Percentiles rank a stretch among this genome's conserved stretches.
Conservation (phyloP, 2,113 vertebrate genomes). For the Cyphomyrus plagiostoma region DNA sequence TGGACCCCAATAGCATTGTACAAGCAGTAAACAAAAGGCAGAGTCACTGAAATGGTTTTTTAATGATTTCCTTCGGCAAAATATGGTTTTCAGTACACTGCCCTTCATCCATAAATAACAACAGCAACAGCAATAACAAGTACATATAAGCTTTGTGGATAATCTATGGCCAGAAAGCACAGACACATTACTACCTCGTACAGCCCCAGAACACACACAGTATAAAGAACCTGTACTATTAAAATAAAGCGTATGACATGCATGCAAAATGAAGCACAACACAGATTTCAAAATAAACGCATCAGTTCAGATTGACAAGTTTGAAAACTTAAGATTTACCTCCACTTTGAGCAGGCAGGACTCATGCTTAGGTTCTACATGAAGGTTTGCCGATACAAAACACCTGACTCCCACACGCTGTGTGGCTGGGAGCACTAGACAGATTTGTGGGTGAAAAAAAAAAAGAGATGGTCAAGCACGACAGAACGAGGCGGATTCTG, state of each 20-base stretch:
- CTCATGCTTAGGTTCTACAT: conserved; percentile 36
- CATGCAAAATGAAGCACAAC: not conserved
- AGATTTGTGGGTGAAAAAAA: conserved; percentile 5
- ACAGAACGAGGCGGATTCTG: conserved; percentile 19
- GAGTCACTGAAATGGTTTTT: not conserved
- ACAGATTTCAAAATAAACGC: not conserved
- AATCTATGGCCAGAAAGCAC: not conserved
- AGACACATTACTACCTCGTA: not conserved
- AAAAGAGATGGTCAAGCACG: not conserved
- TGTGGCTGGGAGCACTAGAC: not conserved
- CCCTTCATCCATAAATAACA: not conserved
- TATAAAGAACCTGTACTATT: not conserved
- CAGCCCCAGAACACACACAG: not conserved
- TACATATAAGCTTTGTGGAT: not conserved
- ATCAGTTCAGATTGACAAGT: not conserved
- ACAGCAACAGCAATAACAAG: not conserved
- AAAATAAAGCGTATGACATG: not conserved
- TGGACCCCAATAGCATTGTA: not conserved
- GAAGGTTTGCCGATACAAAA: not conserved
- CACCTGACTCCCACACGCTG: conserved; percentile 5
- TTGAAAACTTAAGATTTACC: conserved; percentile 38
- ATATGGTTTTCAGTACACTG: not conserved
- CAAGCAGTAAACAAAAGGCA: not conserved
- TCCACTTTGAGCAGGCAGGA: conserved; percentile 31
- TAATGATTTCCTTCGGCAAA: not conserved